Conservation (phyloP, 2,797 vertebrate species). For the Rhinophrynus dorsalis region DNA sequence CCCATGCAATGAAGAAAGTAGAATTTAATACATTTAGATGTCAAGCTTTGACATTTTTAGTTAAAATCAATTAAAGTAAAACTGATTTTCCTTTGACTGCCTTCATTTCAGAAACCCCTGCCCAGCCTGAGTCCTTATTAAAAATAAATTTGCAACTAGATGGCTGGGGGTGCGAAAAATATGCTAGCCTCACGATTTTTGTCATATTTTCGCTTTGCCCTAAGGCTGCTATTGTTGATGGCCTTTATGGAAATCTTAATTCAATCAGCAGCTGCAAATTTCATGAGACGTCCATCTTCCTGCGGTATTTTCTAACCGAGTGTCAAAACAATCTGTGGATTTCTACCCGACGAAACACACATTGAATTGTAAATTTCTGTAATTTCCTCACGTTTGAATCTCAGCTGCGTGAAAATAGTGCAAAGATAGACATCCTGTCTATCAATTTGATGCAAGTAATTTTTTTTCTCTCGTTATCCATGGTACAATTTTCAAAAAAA, state of each 20-base stretch:
- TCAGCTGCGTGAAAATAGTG: slow-evolving; percentile 69
- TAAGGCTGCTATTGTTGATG: slow-evolving; percentile 77
- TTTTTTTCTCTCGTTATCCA: slow-evolving; percentile 53
- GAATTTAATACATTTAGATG: slow-evolving; percentile 64
- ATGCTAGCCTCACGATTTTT: slow-evolving; percentile 68
- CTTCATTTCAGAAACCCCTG: slow-evolving; percentile 65
- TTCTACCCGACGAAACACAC: slow-evolving; percentile 79
- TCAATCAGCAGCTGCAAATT: slow-evolving; percentile 93
- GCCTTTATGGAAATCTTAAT: slow-evolving; percentile 92
- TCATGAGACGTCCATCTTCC: slow-evolving; percentile 86
- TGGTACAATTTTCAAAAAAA: slow-evolving; percentile 22
- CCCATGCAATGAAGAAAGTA: slow-evolving; percentile 51
- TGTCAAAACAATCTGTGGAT: slow-evolving; percentile 88
- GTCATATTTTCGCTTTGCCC: slow-evolving; percentile 66
- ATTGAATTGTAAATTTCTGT: slow-evolving; percentile 84
- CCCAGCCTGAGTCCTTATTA: slow-evolving; percentile 69
- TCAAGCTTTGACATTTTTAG: slow-evolving; percentile 63
- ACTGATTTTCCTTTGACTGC: slow-evolving; percentile 61
- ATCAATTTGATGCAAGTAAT: slow-evolving; percentile 57
- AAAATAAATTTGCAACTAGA: slow-evolving; percentile 68
- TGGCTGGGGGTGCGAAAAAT: slow-evolving; percentile 57
- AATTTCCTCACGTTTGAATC: slow-evolving; percentile 76
- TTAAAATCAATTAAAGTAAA: slow-evolving; percentile 70
- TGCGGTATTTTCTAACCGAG: slow-evolving; percentile 84
- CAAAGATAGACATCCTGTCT: slow-evolving; percentile 54